These are phyloP conservation scores for Gymnothorax javanicus DNA, from an alignment of 2,797 vertebrate genomes.

Conservation along the genomic window DNA sequence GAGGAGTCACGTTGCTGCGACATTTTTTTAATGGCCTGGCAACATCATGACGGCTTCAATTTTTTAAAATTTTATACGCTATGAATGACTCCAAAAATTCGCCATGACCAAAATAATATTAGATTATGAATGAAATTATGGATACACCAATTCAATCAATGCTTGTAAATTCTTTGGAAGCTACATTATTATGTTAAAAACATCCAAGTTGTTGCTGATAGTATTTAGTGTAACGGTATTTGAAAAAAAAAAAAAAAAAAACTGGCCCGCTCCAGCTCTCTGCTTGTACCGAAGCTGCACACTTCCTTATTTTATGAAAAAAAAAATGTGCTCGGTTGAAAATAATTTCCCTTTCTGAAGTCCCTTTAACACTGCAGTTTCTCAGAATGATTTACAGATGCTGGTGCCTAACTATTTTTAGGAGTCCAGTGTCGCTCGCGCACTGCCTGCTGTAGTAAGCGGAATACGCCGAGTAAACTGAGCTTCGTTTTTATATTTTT, in stretches of 20 bases:
- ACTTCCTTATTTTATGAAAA: neutral
- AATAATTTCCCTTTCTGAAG: neutral
- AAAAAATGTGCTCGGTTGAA: neutral
- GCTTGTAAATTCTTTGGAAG: neutral
- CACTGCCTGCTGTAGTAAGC: constrained; percentile 57
- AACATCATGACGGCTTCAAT: constrained; percentile 71
- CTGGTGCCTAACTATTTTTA: constrained; percentile 14
- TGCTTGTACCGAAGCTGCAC: neutral
- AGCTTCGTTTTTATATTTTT: constrained; percentile 71
- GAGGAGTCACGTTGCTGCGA: constrained; percentile 50
- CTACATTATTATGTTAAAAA: neutral
- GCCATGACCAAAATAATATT: constrained; percentile 60
- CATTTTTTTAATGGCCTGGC: constrained; percentile 49
- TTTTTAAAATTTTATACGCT: constrained; percentile 56
- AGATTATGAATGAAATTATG: constrained; percentile 61
- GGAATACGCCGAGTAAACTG: constrained; percentile 56
- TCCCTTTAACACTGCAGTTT: neutral
- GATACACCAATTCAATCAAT: neutral
- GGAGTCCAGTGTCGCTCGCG: neutral
- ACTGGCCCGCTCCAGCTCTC: neutral
- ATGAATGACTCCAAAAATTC: constrained; percentile 45
- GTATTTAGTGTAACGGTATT: neutral
- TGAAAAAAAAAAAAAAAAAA: neutral
- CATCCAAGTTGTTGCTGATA: neutral
- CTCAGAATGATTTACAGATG: neutral